Evolutionary conservation across 2,113 vertebrate species (phyloP), one percentile per base, ranked within the genome.

Genomic region (Pyxicephalus adspersus): DNA sequence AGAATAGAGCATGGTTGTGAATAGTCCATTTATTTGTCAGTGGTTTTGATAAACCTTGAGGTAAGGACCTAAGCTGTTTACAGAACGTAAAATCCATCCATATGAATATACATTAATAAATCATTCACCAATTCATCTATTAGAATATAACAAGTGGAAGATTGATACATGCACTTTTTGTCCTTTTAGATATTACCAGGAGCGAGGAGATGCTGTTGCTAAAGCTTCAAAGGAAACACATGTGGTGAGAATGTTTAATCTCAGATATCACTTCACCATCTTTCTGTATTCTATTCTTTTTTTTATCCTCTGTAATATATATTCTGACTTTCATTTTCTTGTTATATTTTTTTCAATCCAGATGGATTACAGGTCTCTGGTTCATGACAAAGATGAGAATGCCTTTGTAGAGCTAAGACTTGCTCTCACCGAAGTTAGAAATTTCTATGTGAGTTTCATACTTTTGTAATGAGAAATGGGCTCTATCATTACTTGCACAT

Each of bases 151-250:
- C 15, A 45, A 11, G 15, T 45, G 8, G 15, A 45, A 9, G 38
- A 45, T 51, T 55, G 5, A 17, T 1, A 4, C 5, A 29, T 28
- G 13, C 7, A 28, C 9, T 61, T 86, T 81, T 75, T 7, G 76
- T 84, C 15, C 6, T 64, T 72, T 51, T 81, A 95, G 94, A 78
- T 95, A 95, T 85, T 94, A 93, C 76, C 89, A 88, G 25, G 96
- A 97, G 85, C 91, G 96, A 15, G 95, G 96, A 22, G 96, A 97
- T 7, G 94, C 95, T 8, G 95, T 96, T 0, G 95, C 91, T 28
- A 97, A 97, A 90, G 96, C 95, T 4, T 96, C 95, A 67, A 97
- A 97, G 89, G 94, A 95, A 0, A 96, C 92, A 4, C 94, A 97
- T 26, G 96, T 97, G 90, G 96, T 96, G 64, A 93, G 94, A 90